Conservation (phyloP, 2,797 vertebrate genomes). For the Neostethus bicornis region DNA sequence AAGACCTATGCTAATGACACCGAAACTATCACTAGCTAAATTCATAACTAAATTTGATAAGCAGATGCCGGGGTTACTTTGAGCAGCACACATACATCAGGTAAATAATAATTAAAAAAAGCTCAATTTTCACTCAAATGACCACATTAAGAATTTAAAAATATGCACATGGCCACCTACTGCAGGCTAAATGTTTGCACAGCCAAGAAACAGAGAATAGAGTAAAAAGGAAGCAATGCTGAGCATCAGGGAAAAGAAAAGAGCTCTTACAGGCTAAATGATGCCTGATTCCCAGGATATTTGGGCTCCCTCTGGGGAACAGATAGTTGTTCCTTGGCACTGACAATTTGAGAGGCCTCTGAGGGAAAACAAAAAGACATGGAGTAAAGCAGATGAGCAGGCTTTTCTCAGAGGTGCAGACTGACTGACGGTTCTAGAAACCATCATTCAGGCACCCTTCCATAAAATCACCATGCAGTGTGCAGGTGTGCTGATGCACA, state of each 20-base stretch:
- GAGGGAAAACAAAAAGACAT: slow-evolving; percentile 64
- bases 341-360: slow-evolving; percentile 79
- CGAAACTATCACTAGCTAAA: no score
- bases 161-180: slow-evolving; percentile 38
- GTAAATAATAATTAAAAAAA: no score
- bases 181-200: slow-evolving; percentile 43
- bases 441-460: slow-evolving; percentile 27
- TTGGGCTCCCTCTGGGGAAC: slow-evolving; percentile 76
- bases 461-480: slow-evolving; percentile 33
- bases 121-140: no score
- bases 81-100: no score
- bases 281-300: slow-evolving; percentile 83
- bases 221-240: slow-evolving; percentile 43
- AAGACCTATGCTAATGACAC: no score
- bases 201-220: slow-evolving; percentile 35
- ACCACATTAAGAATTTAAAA: no score
- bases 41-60: no score
- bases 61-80: no score
- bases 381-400: slow-evolving; percentile 53
- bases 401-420: slow-evolving; percentile 35
- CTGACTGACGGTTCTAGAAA: slow-evolving; percentile 53
- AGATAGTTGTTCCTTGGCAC: slow-evolving; percentile 74
- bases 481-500: slow-evolving; percentile 11
- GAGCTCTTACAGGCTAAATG: slow-evolving; percentile 82
- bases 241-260: slow-evolving; percentile 60